phyloP scores from a whole-genome alignment of 1,140 invertebrate species.

The Neotoxoptera formosana region DNA sequence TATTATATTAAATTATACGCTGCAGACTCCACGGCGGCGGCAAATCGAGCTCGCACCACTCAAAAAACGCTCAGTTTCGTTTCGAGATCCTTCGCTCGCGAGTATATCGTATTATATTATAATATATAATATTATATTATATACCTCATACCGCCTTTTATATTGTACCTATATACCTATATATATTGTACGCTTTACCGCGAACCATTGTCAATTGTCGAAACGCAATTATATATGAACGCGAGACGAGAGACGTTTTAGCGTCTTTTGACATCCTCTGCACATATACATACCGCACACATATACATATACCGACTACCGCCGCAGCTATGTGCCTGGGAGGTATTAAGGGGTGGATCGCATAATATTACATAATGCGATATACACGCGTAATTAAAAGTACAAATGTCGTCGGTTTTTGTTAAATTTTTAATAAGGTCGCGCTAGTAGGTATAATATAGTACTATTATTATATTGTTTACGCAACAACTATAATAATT shows the following conservation, averaged over 20 bases:
- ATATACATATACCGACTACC: background rate
- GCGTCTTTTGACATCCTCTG: background rate
- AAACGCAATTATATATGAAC: background rate
- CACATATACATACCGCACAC: background rate
- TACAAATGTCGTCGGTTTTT: background rate
- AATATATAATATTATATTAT: too few relatives aligned
- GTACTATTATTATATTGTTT: too few relatives aligned
- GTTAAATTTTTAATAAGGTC: slow-evolving; percentile 6
- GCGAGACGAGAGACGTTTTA: background rate
- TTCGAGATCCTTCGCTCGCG: background rate
- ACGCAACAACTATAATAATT: too few relatives aligned
- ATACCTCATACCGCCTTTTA: too few relatives aligned
- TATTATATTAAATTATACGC: background rate
- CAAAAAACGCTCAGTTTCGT: background rate
- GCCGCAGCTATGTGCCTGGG: too few relatives aligned
- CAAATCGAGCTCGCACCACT: background rate
- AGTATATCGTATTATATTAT: background rate
- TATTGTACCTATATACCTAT: background rate
- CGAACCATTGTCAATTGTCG: background rate
- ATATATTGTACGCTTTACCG: background rate
- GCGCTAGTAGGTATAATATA: background rate
- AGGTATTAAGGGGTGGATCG: too few relatives aligned
- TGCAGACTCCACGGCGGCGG: too few relatives aligned
- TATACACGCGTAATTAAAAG: background rate
- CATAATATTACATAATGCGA: background rate